Percentiles rank a stretch among this genome's conserved stretches.
These are phyloP conservation scores for Ariopsis seemanni DNA, from an alignment of 2,113 vertebrate genomes.

Conservation along the genomic window DNA sequence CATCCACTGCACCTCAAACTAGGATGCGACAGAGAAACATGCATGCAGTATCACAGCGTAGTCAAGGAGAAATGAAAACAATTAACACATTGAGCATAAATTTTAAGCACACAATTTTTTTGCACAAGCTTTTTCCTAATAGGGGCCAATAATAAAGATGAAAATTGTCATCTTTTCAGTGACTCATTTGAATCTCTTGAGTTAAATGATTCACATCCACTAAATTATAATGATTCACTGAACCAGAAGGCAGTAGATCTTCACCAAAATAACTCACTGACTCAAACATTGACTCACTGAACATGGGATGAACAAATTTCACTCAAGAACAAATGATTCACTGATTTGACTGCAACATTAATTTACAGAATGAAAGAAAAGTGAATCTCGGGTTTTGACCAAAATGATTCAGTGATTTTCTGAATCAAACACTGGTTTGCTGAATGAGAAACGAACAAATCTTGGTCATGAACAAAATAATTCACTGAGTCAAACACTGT, in stretches of 20 bases:
- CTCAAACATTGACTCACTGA: not conserved
- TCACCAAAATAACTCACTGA: not conserved
- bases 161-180: not conserved
- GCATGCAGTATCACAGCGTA: not conserved
- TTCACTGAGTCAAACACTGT: not conserved
- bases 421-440: not conserved
- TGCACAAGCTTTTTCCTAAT: not conserved
- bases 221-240: not conserved
- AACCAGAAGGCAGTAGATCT: not conserved
- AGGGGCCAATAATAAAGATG: not conserved
- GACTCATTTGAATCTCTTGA: not conserved
- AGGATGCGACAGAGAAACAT: slow-evolving; percentile 25
- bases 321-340: not conserved
- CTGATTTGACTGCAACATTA: not conserved
- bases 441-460: not conserved
- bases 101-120: not conserved
- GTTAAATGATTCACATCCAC: not conserved
- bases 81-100: not conserved
- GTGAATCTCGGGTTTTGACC: not conserved
- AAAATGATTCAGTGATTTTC: not conserved
- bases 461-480: not conserved
- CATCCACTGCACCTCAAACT: slow-evolving; percentile 85
- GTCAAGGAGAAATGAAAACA: not conserved
- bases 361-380: not conserved
- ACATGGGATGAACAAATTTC: not conserved